These are phyloP conservation scores for Apamea crenata DNA, from an alignment of 2,888 invertebrate genomes.

Conservation along the genomic window DNA sequence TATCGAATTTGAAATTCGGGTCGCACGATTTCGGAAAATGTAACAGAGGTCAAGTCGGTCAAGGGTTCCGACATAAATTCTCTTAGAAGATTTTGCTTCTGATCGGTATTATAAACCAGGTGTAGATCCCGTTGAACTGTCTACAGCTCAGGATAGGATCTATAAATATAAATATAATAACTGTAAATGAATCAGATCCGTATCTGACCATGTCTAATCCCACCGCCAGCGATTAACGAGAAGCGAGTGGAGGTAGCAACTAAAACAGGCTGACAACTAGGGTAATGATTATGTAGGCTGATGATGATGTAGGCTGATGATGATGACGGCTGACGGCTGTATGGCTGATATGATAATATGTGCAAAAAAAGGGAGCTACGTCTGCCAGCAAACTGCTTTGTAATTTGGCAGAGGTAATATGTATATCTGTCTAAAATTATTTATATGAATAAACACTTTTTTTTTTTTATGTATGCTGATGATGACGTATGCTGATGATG, in stretches of 20 bases:
- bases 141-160: not conserved
- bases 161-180: not conserved
- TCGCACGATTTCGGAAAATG: not conserved
- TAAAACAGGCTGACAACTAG: no score
- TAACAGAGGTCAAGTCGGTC: not conserved
- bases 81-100: not conserved
- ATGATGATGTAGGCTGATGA: no score
- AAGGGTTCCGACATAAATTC: conserved; percentile 22
- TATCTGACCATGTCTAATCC: not conserved
- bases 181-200: not conserved
- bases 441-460: no score
- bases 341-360: no score
- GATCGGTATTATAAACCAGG: not conserved
- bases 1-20: not conserved
- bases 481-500: not conserved
- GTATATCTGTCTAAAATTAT: no score
- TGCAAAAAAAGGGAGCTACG: no score
- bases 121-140: not conserved
- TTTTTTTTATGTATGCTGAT: no score
- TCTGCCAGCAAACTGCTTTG: no score
- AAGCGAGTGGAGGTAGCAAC: no score
- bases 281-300: no score
- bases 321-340: no score
- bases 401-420: no score
- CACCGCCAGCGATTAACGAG: not conserved